Evolutionary conservation across 2,113 vertebrate species (phyloP), one percentile per base, ranked within the genome.

Genomic region (Oxyura jamaicensis): DNA sequence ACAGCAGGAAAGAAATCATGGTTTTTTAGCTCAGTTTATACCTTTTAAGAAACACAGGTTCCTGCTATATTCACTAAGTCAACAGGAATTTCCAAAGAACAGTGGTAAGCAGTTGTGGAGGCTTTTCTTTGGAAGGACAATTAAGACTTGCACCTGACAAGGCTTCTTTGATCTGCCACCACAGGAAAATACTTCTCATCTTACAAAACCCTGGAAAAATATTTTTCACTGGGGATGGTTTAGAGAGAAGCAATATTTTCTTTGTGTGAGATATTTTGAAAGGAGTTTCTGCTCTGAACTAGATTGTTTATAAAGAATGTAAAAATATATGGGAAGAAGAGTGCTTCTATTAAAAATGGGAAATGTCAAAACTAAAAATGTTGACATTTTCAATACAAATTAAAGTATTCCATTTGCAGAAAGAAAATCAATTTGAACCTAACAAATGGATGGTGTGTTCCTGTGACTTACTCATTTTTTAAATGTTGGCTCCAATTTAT

Each of bases 361-460:
- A 94, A 94, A 94, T 88, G 59, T 4, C 55, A 81, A 78, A 36
- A 36, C 25, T 74, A 42, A 86, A 91, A 77, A 41, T 44, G 7
- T 20, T 73, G 46, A 5, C 72, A 77, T 91, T 94, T 96, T 81
- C 59, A 88, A 62, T 74, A 74, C 22, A 90, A 94, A 74, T 67
- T 6, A 46, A 88, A 48, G 15, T 16, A 67, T 83, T 66, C 19
- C 5, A 25, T 85, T 87, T 78, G n/a, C 33, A 78, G 68, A 83
- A 91, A 71, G 65, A 91, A 91, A 94, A 86, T 96, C 17, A 55
- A 26, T 80, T 90, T 76, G 39, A 66, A 67, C 36, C n/a, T 80
- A 50, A 60, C 8, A 80, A 88, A 86, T 69, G 6, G 6, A 80
- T 74, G 36, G 5, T 48, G 3, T 31, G 29, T 21, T 90, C 29